These are phyloP conservation scores for Xiphorhynchus erythropygius DNA, from an alignment of 2,797 vertebrate genomes.

Conservation along the genomic window DNA sequence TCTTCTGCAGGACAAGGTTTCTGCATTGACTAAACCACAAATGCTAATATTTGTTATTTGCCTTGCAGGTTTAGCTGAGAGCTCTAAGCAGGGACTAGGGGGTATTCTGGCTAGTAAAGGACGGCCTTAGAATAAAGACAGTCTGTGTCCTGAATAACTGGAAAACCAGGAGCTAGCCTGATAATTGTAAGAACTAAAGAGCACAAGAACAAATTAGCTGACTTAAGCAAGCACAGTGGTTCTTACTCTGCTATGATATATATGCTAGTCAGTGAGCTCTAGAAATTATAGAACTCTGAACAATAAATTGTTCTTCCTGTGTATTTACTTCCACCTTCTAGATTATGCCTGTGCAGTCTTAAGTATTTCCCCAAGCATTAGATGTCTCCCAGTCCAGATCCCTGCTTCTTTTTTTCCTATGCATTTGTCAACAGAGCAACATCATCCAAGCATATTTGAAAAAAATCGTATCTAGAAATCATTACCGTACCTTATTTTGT, in stretches of 20 bases:
- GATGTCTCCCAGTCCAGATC: neutral
- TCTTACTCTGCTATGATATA: neutral
- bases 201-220: neutral
- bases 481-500: conserved; percentile 55
- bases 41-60: neutral
- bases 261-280: neutral
- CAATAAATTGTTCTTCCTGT: neutral
- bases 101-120: neutral
- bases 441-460: neutral
- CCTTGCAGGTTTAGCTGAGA: neutral
- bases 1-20: neutral
- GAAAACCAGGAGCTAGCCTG: neutral
- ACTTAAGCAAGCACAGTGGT: neutral
- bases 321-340: neutral
- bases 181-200: neutral
- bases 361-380: neutral
- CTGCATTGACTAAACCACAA: neutral
- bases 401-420: neutral
- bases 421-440: neutral
- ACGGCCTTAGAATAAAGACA: neutral
- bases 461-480: neutral
- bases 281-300: neutral
- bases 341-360: neutral
- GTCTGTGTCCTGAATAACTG: neutral
- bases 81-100: neutral